Evolutionary conservation across 2,888 invertebrate species (phyloP).

Genomic region (Meta bourneti): DNA sequence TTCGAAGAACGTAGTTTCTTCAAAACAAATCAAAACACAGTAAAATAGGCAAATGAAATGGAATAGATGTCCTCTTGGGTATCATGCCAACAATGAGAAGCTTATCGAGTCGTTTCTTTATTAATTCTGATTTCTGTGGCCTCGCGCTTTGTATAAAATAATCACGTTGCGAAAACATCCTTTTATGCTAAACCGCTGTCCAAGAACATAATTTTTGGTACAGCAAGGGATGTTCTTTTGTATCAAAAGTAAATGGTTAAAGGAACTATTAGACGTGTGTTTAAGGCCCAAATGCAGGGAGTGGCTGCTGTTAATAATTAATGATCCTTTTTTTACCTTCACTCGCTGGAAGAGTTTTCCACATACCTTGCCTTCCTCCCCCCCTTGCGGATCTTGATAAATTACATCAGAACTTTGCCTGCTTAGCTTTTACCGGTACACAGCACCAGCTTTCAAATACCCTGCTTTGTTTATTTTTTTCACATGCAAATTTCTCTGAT

Average conservation of each 20-base stretch:
- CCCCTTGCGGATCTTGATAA: constrained; percentile 67
- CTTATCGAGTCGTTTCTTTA: not conserved
- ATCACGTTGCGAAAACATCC: constrained; percentile 50
- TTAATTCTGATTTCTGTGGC: not conserved
- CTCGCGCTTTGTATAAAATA: constrained; percentile 35
- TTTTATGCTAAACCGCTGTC: constrained; percentile 47
- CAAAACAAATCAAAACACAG: too few relatives aligned
- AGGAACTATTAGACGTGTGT: constrained; percentile 70
- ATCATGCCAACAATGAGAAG: not conserved
- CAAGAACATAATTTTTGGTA: constrained; percentile 45
- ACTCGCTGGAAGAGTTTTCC: constrained; percentile 61
- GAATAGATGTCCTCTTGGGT: not conserved
- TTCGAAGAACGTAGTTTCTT: too few relatives aligned
- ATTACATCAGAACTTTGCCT: constrained; percentile 33
- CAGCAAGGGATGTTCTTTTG: constrained; percentile 37
- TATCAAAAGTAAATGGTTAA: constrained; percentile 69
- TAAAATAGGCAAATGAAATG: not conserved
- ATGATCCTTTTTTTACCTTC: constrained; percentile 70
- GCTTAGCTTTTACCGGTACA: constrained; percentile 29
- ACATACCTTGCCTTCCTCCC: constrained; percentile 63
- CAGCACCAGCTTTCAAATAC: constrained; percentile 28
- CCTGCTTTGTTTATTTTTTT: constrained; percentile 11
- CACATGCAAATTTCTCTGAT: constrained; percentile 1
- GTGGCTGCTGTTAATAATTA: constrained; percentile 74
- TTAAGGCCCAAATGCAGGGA: constrained; percentile 71